A percentile compares a stretch with the other conserved stretches of the same genome.
Conservation (phyloP, 2,888 invertebrate genomes). For the Macroteleia sp. region DNA sequence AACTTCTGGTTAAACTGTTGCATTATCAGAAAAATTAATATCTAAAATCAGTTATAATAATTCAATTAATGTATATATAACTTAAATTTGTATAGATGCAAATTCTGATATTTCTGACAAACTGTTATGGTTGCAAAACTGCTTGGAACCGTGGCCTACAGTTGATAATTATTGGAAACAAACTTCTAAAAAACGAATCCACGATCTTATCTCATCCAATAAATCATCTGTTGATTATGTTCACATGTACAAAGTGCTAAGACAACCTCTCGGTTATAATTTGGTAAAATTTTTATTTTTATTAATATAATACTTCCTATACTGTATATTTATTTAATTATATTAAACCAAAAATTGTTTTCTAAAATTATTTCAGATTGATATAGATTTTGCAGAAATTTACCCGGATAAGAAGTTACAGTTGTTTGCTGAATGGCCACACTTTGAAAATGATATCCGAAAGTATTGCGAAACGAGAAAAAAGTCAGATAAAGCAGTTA, state of each 20-base stretch:
- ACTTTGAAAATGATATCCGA: neutral
- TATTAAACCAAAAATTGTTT: too few relatives aligned
- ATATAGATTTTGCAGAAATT: conserved; percentile 25
- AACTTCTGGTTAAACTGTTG: too few relatives aligned
- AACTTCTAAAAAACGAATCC: conserved; percentile 42
- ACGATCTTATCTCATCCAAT: conserved; percentile 16
- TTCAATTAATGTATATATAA: too few relatives aligned
- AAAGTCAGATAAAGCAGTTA: neutral
- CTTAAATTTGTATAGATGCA: too few relatives aligned
- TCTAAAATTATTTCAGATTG: too few relatives aligned
- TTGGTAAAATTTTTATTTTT: conserved; percentile 30
- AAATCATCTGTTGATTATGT: conserved; percentile 37
- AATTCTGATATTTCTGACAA: conserved; percentile 14
- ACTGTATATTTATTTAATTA: too few relatives aligned
- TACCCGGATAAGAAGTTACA: conserved; percentile 17
- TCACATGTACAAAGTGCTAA: conserved; percentile 31
- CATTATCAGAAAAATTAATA: too few relatives aligned
- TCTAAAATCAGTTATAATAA: too few relatives aligned
- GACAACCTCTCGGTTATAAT: conserved; percentile 28
- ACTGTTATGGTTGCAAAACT: conserved; percentile 44
- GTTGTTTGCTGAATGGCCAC: conserved; percentile 12
- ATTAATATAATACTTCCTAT: too few relatives aligned
- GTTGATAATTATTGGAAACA: conserved; percentile 54
- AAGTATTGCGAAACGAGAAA: neutral
- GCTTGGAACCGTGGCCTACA: conserved; percentile 49